Conservation (phyloP, 2,888 invertebrate genomes). For the Drosophila lutescens region DNA sequence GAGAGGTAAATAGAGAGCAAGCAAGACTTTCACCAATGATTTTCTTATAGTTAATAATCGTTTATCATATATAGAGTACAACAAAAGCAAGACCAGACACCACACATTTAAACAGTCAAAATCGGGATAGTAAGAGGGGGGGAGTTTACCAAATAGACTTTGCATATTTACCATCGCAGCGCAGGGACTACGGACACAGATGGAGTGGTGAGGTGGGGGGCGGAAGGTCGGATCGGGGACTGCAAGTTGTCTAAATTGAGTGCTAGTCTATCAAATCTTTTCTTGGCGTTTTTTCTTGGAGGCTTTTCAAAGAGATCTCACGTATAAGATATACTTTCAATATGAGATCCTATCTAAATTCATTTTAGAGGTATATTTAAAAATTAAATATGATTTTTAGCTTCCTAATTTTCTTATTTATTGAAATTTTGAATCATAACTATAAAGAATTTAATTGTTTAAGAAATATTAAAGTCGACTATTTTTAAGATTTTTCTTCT, state of each 20-base stretch:
- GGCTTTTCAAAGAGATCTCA: too few relatives aligned
- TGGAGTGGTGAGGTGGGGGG: conserved; percentile 32
- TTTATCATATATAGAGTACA: conserved; percentile 46
- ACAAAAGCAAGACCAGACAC: conserved; percentile 70
- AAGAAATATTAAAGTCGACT: too few relatives aligned
- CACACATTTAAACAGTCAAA: conserved; percentile 58
- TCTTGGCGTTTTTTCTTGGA: too few relatives aligned
- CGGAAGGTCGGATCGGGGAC: conserved; percentile 16
- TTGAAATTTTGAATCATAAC: too few relatives aligned
- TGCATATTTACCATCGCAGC: conserved; percentile 77
- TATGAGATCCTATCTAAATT: too few relatives aligned
- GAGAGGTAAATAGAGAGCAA: conserved; percentile 50
- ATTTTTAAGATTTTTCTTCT: too few relatives aligned
- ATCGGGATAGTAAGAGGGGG: conserved; percentile 11
- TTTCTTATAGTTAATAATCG: conserved; percentile 55
- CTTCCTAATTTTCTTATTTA: too few relatives aligned
- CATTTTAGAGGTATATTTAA: too few relatives aligned
- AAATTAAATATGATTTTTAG: too few relatives aligned
- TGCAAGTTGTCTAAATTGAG: conserved; percentile 9
- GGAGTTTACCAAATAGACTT: conserved; percentile 35
- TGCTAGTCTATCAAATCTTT: not conserved
- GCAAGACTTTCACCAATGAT: conserved; percentile 73
- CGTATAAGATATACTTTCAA: too few relatives aligned
- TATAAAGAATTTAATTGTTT: too few relatives aligned
- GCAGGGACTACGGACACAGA: conserved; percentile 60